Evolutionary conservation across 2,888 invertebrate genomes (phyloP).

Genomic region (Onthophagus sagittarius): DNA sequence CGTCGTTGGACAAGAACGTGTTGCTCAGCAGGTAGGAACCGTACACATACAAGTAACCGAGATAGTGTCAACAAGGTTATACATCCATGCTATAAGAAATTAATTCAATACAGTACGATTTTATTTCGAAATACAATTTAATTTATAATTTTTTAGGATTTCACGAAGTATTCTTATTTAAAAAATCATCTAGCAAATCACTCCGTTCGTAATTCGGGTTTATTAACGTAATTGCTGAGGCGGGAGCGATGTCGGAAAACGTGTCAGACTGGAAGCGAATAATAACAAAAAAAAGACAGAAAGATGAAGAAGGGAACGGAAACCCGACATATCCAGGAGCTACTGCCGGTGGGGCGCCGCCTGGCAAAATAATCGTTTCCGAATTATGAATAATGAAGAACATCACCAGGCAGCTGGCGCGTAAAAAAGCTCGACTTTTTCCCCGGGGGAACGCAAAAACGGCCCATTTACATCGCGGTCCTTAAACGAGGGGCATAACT

Average conservation of each 20-base stretch:
- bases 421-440: conserved; percentile 3
- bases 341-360: not conserved
- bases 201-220: conserved; percentile 2
- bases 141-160: not conserved
- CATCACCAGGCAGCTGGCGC: conserved; percentile 11
- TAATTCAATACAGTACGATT: too few species aligned
- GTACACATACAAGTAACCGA: not conserved
- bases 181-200: not conserved
- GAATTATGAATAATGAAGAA: conserved; percentile 18
- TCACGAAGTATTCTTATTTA: too few species aligned
- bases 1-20: not conserved
- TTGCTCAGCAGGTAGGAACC: not conserved
- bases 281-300: not conserved
- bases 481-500: conserved; percentile 38
- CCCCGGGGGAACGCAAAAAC: conserved; percentile 34
- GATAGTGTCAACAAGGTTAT: not conserved
- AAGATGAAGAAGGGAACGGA: not conserved
- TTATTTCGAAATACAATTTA: too few species aligned
- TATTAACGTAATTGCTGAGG: conserved; percentile 3
- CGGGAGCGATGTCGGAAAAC: not conserved
- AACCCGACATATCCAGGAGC: not conserved
- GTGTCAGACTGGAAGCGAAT: not conserved
- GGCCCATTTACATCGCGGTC: conserved; percentile 43
- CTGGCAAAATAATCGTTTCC: conserved; percentile 15
- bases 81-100: too few species aligned